These are phyloP conservation scores for Eudasyphora cyanicolor DNA, from an alignment of 2,888 invertebrate genomes.

Conservation along the genomic window DNA sequence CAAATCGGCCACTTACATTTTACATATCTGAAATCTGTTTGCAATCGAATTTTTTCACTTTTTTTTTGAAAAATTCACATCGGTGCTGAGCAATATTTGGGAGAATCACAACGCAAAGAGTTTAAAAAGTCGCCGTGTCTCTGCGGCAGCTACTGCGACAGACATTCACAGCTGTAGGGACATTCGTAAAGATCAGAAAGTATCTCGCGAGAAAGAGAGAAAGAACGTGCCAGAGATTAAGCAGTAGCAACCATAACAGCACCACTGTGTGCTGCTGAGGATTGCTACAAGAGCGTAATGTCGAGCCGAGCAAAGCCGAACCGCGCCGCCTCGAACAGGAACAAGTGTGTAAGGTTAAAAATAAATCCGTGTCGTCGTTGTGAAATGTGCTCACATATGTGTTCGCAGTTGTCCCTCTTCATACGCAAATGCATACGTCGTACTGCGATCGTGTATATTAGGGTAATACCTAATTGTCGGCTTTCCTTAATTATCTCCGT, in stretches of 20 bases:
- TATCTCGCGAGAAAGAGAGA: slow-evolving; percentile 6
- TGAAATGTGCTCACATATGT: slow-evolving; percentile 57
- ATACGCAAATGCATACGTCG: background rate
- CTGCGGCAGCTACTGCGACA: slow-evolving; percentile 41
- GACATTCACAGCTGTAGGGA: slow-evolving; percentile 50
- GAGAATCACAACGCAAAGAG: slow-evolving; percentile 29
- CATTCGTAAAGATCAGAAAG: slow-evolving; percentile 34
- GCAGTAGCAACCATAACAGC: no score
- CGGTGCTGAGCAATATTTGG: slow-evolving; percentile 20
- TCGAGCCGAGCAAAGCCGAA: slow-evolving; percentile 15
- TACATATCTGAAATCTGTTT: slow-evolving; percentile 69
- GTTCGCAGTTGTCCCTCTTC: slow-evolving; percentile 10
- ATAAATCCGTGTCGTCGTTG: slow-evolving; percentile 70
- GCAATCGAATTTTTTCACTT: slow-evolving; percentile 11
- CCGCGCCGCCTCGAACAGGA: slow-evolving; percentile 66
- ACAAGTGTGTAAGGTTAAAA: slow-evolving; percentile 78
- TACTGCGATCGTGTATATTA: background rate
- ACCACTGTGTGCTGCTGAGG: slow-evolving; percentile 36
- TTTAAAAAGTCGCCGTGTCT: slow-evolving; percentile 39
- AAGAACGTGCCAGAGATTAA: background rate
- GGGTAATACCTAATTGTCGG: background rate
- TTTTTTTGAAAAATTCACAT: slow-evolving; percentile 16
- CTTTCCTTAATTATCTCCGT: background rate
- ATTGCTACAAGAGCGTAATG: slow-evolving; percentile 36
- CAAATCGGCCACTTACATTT: slow-evolving; percentile 77